Evolutionary conservation across 2,113 vertebrate species (phyloP), one percentile per base, ranked within the genome.

Genomic region (Tetraodon nigroviridis): DNA sequence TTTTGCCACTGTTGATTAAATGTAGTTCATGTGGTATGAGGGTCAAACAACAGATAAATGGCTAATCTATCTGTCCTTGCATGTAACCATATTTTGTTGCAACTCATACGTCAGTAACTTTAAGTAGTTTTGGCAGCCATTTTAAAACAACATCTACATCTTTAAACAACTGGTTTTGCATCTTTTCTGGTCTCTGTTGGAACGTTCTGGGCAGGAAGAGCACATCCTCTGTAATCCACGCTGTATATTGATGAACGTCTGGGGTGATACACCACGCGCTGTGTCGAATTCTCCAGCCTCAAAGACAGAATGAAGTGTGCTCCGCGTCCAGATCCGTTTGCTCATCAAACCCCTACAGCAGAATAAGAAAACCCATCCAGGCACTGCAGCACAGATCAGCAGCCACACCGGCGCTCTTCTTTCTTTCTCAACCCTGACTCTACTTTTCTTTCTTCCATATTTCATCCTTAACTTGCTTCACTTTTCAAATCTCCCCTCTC

Each of bases 171-270:
- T 22, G 46, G 65, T 69, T 69, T 67, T 57, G 61, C 54, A 46
- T 76, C 56, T 53, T 42, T 5, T 1, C 40, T 37, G 63, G 61
- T 66, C 49, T 27, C 50, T 40, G 11, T 52, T 42, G 37, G 67
- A 64, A 53, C 60, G 53, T 64, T 61, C 48, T 67, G 48, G 16
- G 50, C 45, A 42, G 20, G n/a, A 21, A 12, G 22, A 16, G 13
- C 16, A 48, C 68, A 16, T 40, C 2, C 40, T 55, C 52, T 55
- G 51, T 55, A 76, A 27, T 75, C 16, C 51, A 80, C 14, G 19
- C 46, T 19, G 27, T 18, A 19, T 56, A 76, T 74, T 57, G 78
- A 79, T 45, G 24, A 44, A 62, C n/a, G 32, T 69, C 67, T 71
- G 66, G 41, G 40, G 73, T 67, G 62, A 71, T 71, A 61, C 63